Conservation (phyloP, 2,888 invertebrate species). For the Fissipunctia ypsillon region DNA sequence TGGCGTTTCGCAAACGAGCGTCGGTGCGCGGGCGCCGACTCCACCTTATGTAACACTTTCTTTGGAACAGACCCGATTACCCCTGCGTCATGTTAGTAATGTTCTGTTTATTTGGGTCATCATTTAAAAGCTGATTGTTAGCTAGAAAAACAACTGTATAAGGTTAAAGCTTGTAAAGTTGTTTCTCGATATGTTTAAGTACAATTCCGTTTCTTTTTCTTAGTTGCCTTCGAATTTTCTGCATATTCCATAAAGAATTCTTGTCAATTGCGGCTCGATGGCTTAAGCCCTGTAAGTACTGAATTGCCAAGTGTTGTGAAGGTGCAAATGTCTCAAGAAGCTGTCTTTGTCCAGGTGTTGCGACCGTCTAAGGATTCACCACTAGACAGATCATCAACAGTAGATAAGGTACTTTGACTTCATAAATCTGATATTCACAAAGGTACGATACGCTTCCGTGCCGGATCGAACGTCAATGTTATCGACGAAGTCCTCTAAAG, state of each 20-base stretch:
- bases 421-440: too few relatives aligned
- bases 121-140: not conserved
- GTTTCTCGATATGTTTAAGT: not conserved
- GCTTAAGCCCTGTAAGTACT: not conserved
- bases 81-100: conserved; percentile 54
- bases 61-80: conserved; percentile 68
- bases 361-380: not conserved
- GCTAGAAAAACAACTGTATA: not conserved
- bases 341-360: not conserved
- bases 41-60: conserved; percentile 77
- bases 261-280: not conserved
- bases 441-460: too few relatives aligned
- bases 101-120: conserved; percentile 37
- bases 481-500: too few relatives aligned
- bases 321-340: not conserved
- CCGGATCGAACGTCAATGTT: too few relatives aligned
- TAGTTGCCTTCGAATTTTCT: not conserved
- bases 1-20: conserved; percentile 77
- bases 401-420: too few relatives aligned
- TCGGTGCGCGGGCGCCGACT: conserved; percentile 66
- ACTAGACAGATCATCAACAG: too few relatives aligned
- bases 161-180: not conserved
- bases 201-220: not conserved
- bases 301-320: too few relatives aligned
- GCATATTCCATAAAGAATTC: not conserved